phyloP scores from a whole-genome alignment of 1,140 invertebrate genomes.

The Eupeodes corollae region DNA sequence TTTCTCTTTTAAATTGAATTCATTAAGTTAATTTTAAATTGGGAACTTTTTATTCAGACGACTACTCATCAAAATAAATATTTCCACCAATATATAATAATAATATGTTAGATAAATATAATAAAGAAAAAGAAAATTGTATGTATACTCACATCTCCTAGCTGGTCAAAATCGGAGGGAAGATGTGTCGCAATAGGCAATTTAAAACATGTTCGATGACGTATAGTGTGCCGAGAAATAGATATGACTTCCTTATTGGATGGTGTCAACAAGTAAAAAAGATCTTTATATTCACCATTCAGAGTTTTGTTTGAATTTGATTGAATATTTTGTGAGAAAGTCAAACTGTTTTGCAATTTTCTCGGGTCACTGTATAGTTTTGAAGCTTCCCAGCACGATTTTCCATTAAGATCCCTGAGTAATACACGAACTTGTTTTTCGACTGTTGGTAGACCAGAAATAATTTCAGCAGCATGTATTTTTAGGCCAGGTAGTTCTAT shows the following conservation, averaged over 20 bases:
- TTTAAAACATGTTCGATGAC: slow-evolving; percentile 58
- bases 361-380: slow-evolving; percentile 69
- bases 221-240: slow-evolving; percentile 53
- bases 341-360: neutral
- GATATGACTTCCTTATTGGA: slow-evolving; percentile 24
- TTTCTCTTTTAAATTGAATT: too few species aligned
- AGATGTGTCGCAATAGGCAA: slow-evolving; percentile 72
- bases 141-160: slow-evolving; percentile 68
- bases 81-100: too few species aligned
- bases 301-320: too few species aligned
- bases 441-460: slow-evolving; percentile 53
- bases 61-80: too few species aligned
- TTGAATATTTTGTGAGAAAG: neutral
- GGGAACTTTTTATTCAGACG: too few species aligned
- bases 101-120: slow-evolving; percentile 3
- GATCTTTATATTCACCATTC: too few species aligned
- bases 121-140: slow-evolving; percentile 8
- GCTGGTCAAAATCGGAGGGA: slow-evolving; percentile 80
- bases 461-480: slow-evolving; percentile 71
- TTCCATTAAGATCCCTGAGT: slow-evolving; percentile 87
- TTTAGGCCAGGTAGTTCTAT: slow-evolving; percentile 85
- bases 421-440: slow-evolving; percentile 72
- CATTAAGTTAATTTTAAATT: too few species aligned
- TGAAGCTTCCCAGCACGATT: slow-evolving; percentile 91
- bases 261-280: slow-evolving; percentile 16